Base-by-base conservation (phyloP, 2,113 vertebrate species). In the Piaya cayana region DNA sequence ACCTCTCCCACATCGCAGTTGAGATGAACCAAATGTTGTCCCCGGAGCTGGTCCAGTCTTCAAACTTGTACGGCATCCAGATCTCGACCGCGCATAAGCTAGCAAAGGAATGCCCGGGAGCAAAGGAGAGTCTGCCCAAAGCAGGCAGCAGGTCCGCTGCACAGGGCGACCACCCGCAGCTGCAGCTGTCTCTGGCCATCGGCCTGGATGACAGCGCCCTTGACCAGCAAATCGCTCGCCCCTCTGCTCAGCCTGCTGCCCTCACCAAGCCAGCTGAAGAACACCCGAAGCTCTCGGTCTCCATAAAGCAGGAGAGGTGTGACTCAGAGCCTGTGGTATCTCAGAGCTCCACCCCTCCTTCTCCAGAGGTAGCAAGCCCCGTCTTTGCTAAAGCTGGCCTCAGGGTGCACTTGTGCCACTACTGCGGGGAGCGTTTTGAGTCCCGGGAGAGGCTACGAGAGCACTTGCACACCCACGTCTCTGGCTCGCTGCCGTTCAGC, bases 1-100 rank as follows among this genome's bases (percentile, higher is more conserved):
- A 99, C 96, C 98, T 99, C 83, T 98, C 98, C 84, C 98, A 97
- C 30, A 98, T 99, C 34, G 97, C 98, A 0, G 97, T 97, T 1
- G 98, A 99, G 88, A 98, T 97, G 70, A 97, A 98, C 21, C 96
- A 98, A 9, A 98, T 97, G 3, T 96, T 98, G 34, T 92, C 98
- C 67, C 92, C 98, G 2, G 99, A 99, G 81, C 84, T 97, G 0
- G 97, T 98, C 32, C 98, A 99, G 88, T 99, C 99, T 81, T 99
- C 99, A 83, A 99, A 99, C 97, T 82, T 99, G 50, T 99, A 99
- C 3, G 99, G 99, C 55, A 99, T 99, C 93, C 99, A 99, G 98
- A 99, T 99, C 96, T 99, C 99, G 3, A 98, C 97, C 0, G 97
- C 99, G 2, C 99, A 99, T 92, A 98, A 99, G 85, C 94, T 98